phyloP scores from a whole-genome alignment of 92 coral and sea anemone species.

The Desmophyllum pertusum region DNA sequence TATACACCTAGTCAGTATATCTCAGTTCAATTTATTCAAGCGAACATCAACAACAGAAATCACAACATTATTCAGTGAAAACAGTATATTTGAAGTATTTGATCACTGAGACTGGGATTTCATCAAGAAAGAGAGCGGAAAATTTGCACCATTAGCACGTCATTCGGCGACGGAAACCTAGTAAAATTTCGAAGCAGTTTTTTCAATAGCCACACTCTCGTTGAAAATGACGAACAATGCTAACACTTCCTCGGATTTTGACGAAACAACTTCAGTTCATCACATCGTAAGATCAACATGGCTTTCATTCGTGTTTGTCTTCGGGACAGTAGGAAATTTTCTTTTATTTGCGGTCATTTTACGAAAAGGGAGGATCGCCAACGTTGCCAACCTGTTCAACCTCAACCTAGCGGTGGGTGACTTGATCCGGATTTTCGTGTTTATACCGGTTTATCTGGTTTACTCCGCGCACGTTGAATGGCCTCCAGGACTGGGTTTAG shows the following conservation, averaged over 20 bases:
- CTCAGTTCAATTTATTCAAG: too few species aligned
- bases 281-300: conserved; percentile 49
- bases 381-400: conserved; percentile 73
- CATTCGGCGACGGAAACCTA: background rate
- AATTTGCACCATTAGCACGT: too few species aligned
- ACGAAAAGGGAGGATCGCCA: conserved; percentile 53
- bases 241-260: background rate
- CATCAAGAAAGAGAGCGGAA: too few species aligned
- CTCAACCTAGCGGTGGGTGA: conserved; percentile 70
- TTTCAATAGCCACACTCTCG: background rate
- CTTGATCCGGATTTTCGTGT: conserved; percentile 60
- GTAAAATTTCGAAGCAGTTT: background rate
- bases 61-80: background rate
- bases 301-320: conserved; percentile 60
- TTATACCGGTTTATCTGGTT: conserved; percentile 69
- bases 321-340: conserved; percentile 64
- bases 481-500: conserved; percentile 53
- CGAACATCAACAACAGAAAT: too few species aligned
- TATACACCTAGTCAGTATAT: too few species aligned
- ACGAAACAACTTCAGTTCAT: background rate
- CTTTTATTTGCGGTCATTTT: conserved; percentile 66
- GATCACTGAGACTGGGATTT: too few species aligned
- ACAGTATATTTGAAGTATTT: too few species aligned
- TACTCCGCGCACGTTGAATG: conserved; percentile 54
- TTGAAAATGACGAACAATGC: background rate